Percentiles rank a stretch among this genome's conserved stretches.
Evolutionary conservation across 2,888 invertebrate species (phyloP).

Genomic region (Taenaris catops): DNA sequence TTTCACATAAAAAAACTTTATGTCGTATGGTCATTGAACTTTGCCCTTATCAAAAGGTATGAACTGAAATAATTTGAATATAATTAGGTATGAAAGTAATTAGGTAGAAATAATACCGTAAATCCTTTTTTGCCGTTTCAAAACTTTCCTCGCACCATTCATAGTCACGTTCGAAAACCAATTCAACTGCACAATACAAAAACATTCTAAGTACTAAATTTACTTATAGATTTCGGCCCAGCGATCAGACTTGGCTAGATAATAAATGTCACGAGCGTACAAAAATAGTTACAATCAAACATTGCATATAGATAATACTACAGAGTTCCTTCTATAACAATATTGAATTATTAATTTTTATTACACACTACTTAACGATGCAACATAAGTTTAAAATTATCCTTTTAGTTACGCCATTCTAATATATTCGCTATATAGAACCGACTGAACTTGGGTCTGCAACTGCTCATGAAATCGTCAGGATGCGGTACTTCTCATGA

Average conservation of each 20-base stretch:
- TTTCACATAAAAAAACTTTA: not conserved
- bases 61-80: no score
- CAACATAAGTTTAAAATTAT: no score
- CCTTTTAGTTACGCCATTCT: no score
- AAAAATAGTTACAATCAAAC: slow-evolving; percentile 19
- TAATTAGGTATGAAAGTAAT: no score
- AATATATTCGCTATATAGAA: no score
- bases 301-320: slow-evolving; percentile 10
- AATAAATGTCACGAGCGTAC: slow-evolving; percentile 9
- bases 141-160: slow-evolving; percentile 19
- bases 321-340: slow-evolving; percentile 5
- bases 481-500: no score
- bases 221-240: slow-evolving; percentile 12
- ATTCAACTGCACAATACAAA: slow-evolving; percentile 9
- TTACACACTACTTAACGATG: no score
- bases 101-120: slow-evolving; percentile 19
- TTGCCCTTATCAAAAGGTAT: not conserved
- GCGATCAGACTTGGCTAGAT: slow-evolving; percentile 17
- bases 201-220: slow-evolving; percentile 16
- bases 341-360: no score
- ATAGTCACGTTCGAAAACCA: slow-evolving; percentile 9
- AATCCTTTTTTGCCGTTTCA: slow-evolving; percentile 25
- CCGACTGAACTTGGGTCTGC: no score
- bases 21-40: not conserved
- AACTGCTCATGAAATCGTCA: no score